Base-by-base conservation (phyloP, 2,113 vertebrate genomes). In the Chunga burmeisteri region DNA sequence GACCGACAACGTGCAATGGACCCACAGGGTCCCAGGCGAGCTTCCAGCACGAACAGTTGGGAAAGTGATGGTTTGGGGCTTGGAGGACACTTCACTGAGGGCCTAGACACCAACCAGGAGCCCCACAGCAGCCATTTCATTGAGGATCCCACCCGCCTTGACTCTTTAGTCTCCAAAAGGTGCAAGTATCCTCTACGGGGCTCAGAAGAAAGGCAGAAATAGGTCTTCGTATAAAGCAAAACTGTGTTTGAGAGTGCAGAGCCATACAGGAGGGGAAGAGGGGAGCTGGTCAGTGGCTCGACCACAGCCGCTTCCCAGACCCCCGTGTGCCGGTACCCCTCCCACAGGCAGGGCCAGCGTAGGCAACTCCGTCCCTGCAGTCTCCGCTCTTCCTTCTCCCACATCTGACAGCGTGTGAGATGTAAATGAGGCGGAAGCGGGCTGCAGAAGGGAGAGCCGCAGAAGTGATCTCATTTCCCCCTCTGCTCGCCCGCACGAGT, bases 241-340 rank as follows among this genome's bases (percentile, higher is more conserved):
- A 2, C 8, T 12, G 1, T 0, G 3, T 71, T 95, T 23, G 44
- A 62, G 56, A 46, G 80, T 10, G 1, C 50, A 30, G 88, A 4
- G 9, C 18, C 2, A 1, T 22, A 56, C 0, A 1, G 82, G 47
- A 65, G 81, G 67, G 80, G 66, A 68, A 56, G 40, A 40, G 32
- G 16, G 16, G 70, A 63, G 53, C 62, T 30, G 65, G n/a, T 36
- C 68, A 61, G 77, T 0, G 1, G 68, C 52, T 56, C 0, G 0
- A 84, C 84, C 91, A 26, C 72, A 74, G 71, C 72, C 15, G 0
- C 66, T 52, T 23, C 40, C 72, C 6, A 5, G 22, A 25, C 3
- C 38, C 59, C 44, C n/a, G n/a, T 1, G 0, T 0, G 10, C n/a
- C 0, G 3, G 68, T n/a, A n/a, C 56, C 72, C n/a, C n/a, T 21